Evolutionary conservation across 1,140 invertebrate species (phyloP).

Genomic region (Hypothenemus hampei): DNA sequence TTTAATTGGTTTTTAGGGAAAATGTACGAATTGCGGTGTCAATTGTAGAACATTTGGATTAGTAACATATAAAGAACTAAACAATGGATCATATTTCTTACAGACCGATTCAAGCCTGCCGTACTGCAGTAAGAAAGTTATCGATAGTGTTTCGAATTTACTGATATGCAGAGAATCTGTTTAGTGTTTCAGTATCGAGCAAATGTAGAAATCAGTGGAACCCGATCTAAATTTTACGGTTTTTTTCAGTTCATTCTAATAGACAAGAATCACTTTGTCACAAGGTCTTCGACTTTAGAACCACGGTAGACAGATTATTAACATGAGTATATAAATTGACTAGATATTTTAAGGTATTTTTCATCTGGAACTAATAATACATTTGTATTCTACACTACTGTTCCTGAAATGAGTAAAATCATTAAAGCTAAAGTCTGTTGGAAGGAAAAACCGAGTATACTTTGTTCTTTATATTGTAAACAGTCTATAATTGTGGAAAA

Average conservation of each 20-base stretch:
- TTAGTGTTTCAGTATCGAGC: slow-evolving; percentile 33
- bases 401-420: slow-evolving; percentile 30
- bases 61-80: slow-evolving; percentile 6
- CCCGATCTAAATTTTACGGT: slow-evolving; percentile 24
- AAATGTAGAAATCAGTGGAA: slow-evolving; percentile 13
- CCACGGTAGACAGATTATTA: slow-evolving; percentile 11
- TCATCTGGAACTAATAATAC: slow-evolving; percentile 29
- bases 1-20: slow-evolving; percentile 31
- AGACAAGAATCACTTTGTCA: slow-evolving; percentile 32
- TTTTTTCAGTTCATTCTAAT: slow-evolving; percentile 38
- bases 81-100: slow-evolving; percentile 26
- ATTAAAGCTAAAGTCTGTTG: slow-evolving; percentile 37
- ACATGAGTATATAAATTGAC: background rate
- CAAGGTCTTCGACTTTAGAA: slow-evolving; percentile 20
- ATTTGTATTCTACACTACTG: slow-evolving; percentile 35
- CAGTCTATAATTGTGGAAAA: slow-evolving; percentile 22
- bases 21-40: slow-evolving; percentile 33
- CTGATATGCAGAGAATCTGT: slow-evolving; percentile 3
- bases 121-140: slow-evolving; percentile 32
- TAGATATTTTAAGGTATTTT: slow-evolving; percentile 21
- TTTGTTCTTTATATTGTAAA: slow-evolving; percentile 25
- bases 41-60: slow-evolving; percentile 31
- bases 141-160: background rate
- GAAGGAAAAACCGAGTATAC: slow-evolving; percentile 28
- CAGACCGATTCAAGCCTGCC: slow-evolving; percentile 27